Evolutionary conservation across 2,113 vertebrate genomes (phyloP).

Genomic region (Atlantisia rogersi): DNA sequence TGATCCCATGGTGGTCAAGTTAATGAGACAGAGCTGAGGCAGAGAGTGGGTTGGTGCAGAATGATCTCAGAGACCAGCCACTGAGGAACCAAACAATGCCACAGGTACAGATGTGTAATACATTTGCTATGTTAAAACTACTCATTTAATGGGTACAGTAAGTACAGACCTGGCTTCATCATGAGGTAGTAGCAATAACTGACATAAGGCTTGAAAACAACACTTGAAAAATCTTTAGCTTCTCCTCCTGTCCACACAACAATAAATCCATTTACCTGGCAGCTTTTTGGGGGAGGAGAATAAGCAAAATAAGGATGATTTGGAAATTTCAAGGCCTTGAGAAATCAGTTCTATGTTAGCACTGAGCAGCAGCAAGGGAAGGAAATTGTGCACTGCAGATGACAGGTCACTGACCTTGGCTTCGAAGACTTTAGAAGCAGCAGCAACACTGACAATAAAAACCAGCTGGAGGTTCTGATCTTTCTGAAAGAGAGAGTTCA

Average conservation of each 20-base stretch:
- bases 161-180: not conserved
- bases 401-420: not conserved
- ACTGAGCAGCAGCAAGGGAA: not conserved
- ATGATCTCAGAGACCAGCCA: accelerated
- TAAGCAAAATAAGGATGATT: not conserved
- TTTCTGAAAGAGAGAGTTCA: not conserved
- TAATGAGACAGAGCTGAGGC: not conserved
- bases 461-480: not conserved
- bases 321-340: not conserved
- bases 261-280: not conserved
- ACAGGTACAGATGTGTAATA: not conserved
- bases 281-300: not conserved
- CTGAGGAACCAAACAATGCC: not conserved
- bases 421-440: not conserved
- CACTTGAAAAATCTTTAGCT: not conserved
- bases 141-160: not conserved
- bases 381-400: not conserved
- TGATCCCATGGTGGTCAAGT: not conserved
- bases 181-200: not conserved
- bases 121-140: not conserved
- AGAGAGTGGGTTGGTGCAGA: not conserved
- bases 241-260: not conserved
- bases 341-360: not conserved
- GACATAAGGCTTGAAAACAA: not conserved
- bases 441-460: not conserved